These are phyloP conservation scores for Amblyraja radiata DNA, from an alignment of 2,797 vertebrate genomes.

Conservation along the genomic window DNA sequence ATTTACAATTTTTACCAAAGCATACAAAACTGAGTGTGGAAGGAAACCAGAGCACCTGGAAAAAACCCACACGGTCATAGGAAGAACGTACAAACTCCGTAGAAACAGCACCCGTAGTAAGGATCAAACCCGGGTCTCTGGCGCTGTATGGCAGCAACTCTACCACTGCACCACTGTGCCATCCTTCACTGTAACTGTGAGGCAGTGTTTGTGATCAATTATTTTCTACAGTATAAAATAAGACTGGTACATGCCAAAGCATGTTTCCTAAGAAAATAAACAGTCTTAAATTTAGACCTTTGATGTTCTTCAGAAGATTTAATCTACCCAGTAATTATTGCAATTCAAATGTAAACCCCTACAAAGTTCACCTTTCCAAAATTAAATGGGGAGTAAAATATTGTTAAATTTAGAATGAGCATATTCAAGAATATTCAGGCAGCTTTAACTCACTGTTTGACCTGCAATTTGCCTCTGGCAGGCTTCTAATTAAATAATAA, in stretches of 20 bases:
- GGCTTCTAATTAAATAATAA: not conserved
- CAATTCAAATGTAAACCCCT: not conserved
- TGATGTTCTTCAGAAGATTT: not conserved
- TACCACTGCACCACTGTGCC: too few species aligned
- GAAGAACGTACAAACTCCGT: too few species aligned
- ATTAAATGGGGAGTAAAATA: not conserved
- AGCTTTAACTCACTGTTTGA: not conserved
- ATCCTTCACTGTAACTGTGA: not conserved
- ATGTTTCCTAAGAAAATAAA: not conserved
- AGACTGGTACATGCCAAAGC: not conserved
- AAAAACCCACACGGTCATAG: too few species aligned
- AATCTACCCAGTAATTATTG: not conserved
- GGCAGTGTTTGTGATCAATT: not conserved
- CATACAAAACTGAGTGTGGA: too few species aligned
- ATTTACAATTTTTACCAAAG: too few species aligned
- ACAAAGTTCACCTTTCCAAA: not conserved
- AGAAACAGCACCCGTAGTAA: too few species aligned
- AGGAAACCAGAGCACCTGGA: too few species aligned
- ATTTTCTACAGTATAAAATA: not conserved
- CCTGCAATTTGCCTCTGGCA: not conserved
- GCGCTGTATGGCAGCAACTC: too few species aligned
- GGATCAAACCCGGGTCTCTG: too few species aligned
- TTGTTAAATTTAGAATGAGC: not conserved
- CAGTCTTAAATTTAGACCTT: not conserved
- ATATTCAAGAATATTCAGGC: not conserved